phyloP scores from a whole-genome alignment of 2,113 vertebrate genomes.

The Mesoclemmys tuberculata region DNA sequence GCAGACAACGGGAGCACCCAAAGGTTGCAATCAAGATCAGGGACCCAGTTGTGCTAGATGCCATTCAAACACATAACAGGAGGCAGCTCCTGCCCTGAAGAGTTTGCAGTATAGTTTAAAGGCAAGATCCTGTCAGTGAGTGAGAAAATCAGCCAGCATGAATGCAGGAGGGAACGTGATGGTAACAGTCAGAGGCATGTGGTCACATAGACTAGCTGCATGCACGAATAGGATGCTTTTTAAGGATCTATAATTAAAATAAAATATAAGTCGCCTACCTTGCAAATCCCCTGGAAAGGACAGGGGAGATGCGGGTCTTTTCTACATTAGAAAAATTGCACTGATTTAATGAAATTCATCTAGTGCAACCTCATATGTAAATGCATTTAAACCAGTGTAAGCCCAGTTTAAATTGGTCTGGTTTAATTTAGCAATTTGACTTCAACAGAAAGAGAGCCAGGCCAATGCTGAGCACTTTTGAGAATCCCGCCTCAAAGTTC shows the following conservation, averaged over 20 bases:
- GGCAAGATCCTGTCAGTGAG: no score
- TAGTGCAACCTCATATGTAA: background rate
- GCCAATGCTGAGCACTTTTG: background rate
- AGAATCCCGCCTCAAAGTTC: background rate
- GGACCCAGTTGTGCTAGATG: no score
- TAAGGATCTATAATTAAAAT: background rate
- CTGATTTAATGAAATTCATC: background rate
- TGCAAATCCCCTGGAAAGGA: background rate
- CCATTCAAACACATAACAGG: background rate
- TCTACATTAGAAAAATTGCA: background rate
- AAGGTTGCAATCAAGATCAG: background rate
- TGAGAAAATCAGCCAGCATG: background rate
- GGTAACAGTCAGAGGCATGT: background rate
- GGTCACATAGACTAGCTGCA: background rate
- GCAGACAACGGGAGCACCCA: background rate
- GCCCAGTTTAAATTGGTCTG: background rate
- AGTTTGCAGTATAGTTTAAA: background rate
- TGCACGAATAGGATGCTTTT: background rate
- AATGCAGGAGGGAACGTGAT: background rate
- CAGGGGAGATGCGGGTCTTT: background rate
- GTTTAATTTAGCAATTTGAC: background rate
- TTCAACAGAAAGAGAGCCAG: background rate
- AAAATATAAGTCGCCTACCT: background rate
- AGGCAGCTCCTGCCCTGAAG: background rate
- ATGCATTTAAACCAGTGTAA: background rate